Evolutionary conservation across 2,797 vertebrate genomes (phyloP).

Genomic region (Enteromius radiatus): DNA sequence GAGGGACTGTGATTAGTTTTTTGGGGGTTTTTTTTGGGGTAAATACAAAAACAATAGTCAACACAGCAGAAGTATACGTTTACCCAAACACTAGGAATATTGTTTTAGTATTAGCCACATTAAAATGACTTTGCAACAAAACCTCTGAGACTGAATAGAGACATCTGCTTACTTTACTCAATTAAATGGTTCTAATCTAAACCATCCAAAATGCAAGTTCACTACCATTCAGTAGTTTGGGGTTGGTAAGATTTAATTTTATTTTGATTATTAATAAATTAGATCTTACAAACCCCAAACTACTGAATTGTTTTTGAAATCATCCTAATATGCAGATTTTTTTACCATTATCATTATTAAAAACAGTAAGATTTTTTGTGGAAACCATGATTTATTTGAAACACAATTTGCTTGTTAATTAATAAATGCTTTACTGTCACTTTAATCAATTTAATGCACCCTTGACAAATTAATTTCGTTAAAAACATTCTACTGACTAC

Average conservation of each 20-base stretch:
- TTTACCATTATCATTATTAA: background rate
- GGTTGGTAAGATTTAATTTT: background rate
- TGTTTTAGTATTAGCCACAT: background rate
- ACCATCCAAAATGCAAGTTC: background rate
- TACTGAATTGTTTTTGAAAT: too few species aligned
- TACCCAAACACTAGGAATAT: background rate
- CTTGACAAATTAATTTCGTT: background rate
- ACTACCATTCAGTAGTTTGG: background rate
- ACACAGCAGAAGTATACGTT: background rate
- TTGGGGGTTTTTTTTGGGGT: background rate
- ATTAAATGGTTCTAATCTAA: background rate
- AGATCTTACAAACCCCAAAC: too few species aligned
- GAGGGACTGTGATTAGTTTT: background rate
- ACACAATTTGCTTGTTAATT: background rate
- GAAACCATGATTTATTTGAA: background rate
- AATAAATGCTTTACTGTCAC: constrained; percentile 8
- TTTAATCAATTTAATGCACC: background rate
- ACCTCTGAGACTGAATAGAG: background rate
- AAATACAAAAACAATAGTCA: background rate
- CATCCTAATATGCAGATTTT: background rate
- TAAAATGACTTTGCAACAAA: background rate
- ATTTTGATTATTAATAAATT: too few species aligned
- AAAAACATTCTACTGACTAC: background rate
- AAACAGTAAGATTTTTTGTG: background rate
- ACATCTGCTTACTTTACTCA: background rate